phyloP scores from a whole-genome alignment of 2,888 invertebrate genomes.

The Nebria salina region DNA sequence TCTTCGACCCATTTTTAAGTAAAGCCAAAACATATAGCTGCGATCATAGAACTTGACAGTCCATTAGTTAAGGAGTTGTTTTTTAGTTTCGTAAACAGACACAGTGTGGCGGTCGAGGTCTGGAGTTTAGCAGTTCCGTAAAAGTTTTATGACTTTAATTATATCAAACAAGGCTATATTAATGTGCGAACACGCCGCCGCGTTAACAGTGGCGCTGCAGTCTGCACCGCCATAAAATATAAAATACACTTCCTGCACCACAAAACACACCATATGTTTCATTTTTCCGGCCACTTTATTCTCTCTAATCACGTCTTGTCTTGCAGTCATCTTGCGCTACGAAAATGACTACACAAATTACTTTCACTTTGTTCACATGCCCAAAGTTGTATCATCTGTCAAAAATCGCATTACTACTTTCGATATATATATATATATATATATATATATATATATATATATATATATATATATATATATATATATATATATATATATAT shows the following conservation, averaged over 20 bases:
- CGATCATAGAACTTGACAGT: conserved; percentile 36
- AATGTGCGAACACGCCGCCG: conserved; percentile 24
- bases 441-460: conserved; percentile 1
- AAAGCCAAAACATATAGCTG: conserved; percentile 8
- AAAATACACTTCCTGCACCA: conserved; percentile 41
- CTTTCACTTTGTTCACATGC: conserved; percentile 33
- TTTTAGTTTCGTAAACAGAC: conserved; percentile 28
- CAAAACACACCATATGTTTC: conserved; percentile 39
- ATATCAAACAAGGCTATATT: conserved; percentile 45
- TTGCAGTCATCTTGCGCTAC: conserved; percentile 10
- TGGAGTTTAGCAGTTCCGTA: conserved; percentile 37
- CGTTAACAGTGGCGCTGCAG: conserved; percentile 35
- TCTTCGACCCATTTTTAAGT: not conserved
- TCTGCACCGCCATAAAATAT: conserved; percentile 42
- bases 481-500: not conserved
- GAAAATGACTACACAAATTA: conserved; percentile 28
- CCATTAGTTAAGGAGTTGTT: conserved; percentile 38
- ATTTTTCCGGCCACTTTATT: conserved; percentile 36
- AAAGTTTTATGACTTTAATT: conserved; percentile 47
- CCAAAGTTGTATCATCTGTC: conserved; percentile 15
- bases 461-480: conserved; percentile 1
- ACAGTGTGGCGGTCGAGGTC: conserved; percentile 7
- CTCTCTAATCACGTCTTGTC: conserved; percentile 40
- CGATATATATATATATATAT: not conserved
- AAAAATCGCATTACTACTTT: not conserved